Conservation (phyloP, 1,140 invertebrate species). For the Bombyx mandarina region DNA sequence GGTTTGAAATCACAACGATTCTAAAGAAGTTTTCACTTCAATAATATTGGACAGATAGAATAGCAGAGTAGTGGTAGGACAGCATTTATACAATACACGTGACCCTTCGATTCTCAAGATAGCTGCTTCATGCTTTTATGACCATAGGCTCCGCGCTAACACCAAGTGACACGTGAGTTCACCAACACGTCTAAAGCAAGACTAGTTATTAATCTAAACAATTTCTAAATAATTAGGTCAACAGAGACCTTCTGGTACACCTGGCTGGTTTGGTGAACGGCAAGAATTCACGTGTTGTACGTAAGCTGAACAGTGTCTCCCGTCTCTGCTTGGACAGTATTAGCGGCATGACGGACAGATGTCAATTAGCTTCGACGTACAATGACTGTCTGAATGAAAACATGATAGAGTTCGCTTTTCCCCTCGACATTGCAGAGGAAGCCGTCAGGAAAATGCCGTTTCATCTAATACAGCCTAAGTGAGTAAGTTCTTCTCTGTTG, state of each 20-base stretch:
- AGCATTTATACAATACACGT: too few relatives aligned
- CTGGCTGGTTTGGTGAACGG: constrained; percentile 57
- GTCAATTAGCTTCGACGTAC: constrained; percentile 55
- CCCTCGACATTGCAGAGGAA: constrained; percentile 57
- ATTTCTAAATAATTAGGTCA: constrained; percentile 28
- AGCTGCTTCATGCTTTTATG: too few relatives aligned
- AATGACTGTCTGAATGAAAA: constrained; percentile 63
- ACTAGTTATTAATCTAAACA: too few relatives aligned
- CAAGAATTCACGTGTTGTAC: constrained; percentile 51
- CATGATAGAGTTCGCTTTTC: constrained; percentile 60
- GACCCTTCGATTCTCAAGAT: too few relatives aligned
- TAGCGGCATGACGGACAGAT: constrained; percentile 53
- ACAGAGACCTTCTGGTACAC: constrained; percentile 51
- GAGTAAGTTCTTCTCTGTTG: constrained; percentile 20
- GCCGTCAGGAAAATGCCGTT: constrained; percentile 61
- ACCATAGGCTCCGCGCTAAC: too few relatives aligned
- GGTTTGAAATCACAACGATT: too few relatives aligned
- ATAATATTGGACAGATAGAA: too few relatives aligned
- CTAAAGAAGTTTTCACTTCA: too few relatives aligned
- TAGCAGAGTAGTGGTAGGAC: too few relatives aligned
- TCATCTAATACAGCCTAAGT: constrained; percentile 61
- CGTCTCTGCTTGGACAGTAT: constrained; percentile 53
- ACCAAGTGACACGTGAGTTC: too few relatives aligned
- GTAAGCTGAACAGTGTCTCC: constrained; percentile 51
- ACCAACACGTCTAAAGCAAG: too few relatives aligned